Conservation (phyloP, 1,140 invertebrate species). For the Tetramorium alpestre region DNA sequence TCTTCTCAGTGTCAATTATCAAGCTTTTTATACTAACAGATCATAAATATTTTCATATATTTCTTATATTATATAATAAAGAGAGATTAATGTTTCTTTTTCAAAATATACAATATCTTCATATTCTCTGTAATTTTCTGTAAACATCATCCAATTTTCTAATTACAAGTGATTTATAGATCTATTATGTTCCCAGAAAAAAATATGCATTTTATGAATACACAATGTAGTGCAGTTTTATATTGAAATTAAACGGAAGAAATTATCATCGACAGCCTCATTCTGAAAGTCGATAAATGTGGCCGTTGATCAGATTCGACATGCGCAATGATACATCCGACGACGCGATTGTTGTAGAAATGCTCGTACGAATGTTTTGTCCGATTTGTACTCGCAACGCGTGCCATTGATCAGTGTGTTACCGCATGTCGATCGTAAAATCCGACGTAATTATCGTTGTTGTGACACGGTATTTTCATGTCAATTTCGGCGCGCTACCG, state of each 20-base stretch:
- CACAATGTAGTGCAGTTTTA: neutral
- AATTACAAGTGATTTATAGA: neutral
- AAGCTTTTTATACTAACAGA: neutral
- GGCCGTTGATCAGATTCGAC: conserved; percentile 65
- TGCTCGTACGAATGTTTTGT: conserved; percentile 15
- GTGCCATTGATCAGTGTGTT: conserved; percentile 35
- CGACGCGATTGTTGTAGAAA: conserved; percentile 36
- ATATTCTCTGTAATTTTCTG: neutral
- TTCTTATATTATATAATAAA: neutral
- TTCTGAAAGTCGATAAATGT: conserved; percentile 57
- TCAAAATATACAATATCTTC: neutral
- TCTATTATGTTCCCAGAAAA: neutral
- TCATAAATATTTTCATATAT: neutral
- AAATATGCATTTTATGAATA: neutral
- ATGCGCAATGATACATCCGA: conserved; percentile 63
- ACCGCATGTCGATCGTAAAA: neutral
- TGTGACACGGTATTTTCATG: neutral
- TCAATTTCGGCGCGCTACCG: neutral
- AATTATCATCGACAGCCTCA: neutral
- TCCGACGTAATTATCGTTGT: conserved; percentile 6
- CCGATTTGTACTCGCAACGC: neutral
- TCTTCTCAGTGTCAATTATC: neutral
- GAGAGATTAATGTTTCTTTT: neutral
- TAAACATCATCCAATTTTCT: neutral
- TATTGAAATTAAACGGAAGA: neutral